Evolutionary conservation across 2,113 vertebrate species (phyloP).

Genomic region (Eubucco bourcierii): DNA sequence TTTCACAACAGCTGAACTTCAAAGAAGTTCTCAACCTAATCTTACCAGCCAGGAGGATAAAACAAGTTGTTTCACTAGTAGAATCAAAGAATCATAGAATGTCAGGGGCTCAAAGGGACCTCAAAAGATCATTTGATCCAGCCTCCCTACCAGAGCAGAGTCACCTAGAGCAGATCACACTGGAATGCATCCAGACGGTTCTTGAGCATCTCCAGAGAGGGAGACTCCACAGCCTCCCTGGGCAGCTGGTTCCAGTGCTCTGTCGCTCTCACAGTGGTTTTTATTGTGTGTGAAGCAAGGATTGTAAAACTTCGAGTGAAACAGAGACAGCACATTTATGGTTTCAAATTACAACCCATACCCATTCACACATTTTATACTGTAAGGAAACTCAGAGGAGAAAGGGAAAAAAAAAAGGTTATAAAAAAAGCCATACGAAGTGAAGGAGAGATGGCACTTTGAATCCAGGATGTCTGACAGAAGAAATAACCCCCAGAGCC

Average conservation of each 20-base stretch:
- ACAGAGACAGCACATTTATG: conserved; percentile 37
- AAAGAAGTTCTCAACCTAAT: background rate
- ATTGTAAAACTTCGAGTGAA: conserved; percentile 22
- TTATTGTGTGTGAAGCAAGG: background rate
- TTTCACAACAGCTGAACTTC: background rate
- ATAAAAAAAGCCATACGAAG: background rate
- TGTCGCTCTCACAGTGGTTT: background rate
- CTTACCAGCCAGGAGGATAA: background rate
- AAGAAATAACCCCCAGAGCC: conserved; percentile 53
- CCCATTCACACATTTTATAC: conserved; percentile 39
- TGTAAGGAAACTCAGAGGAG: conserved; percentile 31
- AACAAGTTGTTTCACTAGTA: background rate
- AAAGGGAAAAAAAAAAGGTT: background rate
- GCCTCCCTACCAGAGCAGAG: too few relatives aligned
- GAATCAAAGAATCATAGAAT: too few relatives aligned
- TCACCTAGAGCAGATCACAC: too few relatives aligned
- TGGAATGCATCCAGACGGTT: too few relatives aligned
- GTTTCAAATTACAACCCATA: conserved; percentile 30
- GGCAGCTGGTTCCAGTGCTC: too few relatives aligned
- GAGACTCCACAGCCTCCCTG: too few relatives aligned
- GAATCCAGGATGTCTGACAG: conserved; percentile 54
- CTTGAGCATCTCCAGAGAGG: too few relatives aligned
- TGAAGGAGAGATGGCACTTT: conserved; percentile 31
- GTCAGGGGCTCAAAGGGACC: too few relatives aligned
- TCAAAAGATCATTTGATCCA: too few relatives aligned